Evolutionary conservation across 2,888 invertebrate species (phyloP).

Genomic region (Theretra japonica): DNA sequence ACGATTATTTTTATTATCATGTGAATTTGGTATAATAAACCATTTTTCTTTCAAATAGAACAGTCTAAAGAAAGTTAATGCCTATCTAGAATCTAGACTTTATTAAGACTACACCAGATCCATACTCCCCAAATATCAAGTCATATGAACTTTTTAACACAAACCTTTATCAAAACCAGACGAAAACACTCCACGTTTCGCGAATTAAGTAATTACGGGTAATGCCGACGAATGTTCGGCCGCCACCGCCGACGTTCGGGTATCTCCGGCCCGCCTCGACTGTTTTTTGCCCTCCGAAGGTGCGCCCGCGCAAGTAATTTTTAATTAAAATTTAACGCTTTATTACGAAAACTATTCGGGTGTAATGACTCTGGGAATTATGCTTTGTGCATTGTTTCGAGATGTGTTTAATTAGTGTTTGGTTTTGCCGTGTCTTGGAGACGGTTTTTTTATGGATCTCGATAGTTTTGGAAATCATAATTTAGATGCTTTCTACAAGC

Average conservation of each 20-base stretch:
- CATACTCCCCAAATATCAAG: no score
- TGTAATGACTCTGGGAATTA: conserved; percentile 28
- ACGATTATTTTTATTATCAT: no score
- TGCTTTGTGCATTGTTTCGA: conserved; percentile 19
- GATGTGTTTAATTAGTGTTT: not conserved
- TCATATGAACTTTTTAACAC: no score
- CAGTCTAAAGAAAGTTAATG: no score
- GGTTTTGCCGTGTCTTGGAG: not conserved
- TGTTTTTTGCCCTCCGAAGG: conserved; percentile 59
- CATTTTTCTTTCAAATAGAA: no score
- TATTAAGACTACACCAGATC: no score
- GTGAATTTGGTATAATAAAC: no score
- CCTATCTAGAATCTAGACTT: no score
- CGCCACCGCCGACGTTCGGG: conserved; percentile 59
- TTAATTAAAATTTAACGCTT: conserved; percentile 79
- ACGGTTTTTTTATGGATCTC: not conserved
- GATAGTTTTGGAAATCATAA: not conserved
- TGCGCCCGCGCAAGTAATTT: conserved; percentile 62
- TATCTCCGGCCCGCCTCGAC: conserved; percentile 56
- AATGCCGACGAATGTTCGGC: conserved; percentile 57
- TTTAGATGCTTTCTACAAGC: no score
- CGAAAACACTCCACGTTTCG: conserved; percentile 60
- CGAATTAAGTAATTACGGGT: conserved; percentile 72
- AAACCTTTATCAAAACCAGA: conserved; percentile 41
- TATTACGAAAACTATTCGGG: conserved; percentile 73